Percentiles rank a stretch among this genome's conserved stretches.
Evolutionary conservation across 1,140 invertebrate genomes (phyloP).

Genomic region (Scaptodrosophila lebanonensis): DNA sequence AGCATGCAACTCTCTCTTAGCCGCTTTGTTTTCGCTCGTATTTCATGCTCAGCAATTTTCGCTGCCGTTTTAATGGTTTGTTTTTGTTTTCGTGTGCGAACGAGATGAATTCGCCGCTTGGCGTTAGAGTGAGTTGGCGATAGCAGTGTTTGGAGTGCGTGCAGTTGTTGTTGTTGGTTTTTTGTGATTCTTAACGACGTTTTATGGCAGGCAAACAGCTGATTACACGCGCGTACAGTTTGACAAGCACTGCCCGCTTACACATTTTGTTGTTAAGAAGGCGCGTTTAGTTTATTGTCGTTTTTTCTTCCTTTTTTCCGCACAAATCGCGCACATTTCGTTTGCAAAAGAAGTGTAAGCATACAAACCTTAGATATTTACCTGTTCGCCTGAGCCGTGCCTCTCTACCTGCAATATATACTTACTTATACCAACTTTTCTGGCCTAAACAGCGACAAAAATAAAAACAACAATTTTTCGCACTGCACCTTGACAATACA

Average conservation of each 20-base stretch:
- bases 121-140: slow-evolving; percentile 38
- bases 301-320: slow-evolving; percentile 10
- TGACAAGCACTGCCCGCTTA: slow-evolving; percentile 10
- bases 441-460: too few species aligned
- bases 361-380: slow-evolving; percentile 1
- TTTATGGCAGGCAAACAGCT: slow-evolving; percentile 61
- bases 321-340: background rate
- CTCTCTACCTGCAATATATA: slow-evolving; percentile 8
- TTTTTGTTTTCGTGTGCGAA: slow-evolving; percentile 54
- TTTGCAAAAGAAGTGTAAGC: background rate
- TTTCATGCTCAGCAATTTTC: slow-evolving; percentile 37
- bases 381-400: slow-evolving; percentile 4
- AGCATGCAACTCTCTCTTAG: slow-evolving; percentile 32
- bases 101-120: slow-evolving; percentile 26
- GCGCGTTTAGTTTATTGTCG: background rate
- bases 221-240: slow-evolving; percentile 48
- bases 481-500: slow-evolving; percentile 7
- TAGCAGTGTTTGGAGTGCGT: slow-evolving; percentile 5
- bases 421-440: slow-evolving; percentile 28
- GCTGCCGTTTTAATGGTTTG: slow-evolving; percentile 64
- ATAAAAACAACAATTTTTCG: too few species aligned
- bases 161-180: too few species aligned
- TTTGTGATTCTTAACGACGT: too few species aligned
- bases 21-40: slow-evolving; percentile 47
- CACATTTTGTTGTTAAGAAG: background rate